phyloP scores from a whole-genome alignment of 2,113 vertebrate genomes.

The Charadrius vociferus region DNA sequence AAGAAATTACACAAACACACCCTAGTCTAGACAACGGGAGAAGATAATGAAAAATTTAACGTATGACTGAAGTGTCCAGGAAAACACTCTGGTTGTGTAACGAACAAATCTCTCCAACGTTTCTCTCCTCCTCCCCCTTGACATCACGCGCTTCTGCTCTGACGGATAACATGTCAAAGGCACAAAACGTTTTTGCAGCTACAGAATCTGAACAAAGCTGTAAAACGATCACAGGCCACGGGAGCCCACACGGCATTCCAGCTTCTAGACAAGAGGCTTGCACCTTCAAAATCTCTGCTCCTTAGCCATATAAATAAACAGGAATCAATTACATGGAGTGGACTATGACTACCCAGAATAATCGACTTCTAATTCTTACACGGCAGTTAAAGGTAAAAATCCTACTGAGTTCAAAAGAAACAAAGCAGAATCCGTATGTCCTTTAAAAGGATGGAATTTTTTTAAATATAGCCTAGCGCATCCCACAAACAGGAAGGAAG shows the following conservation, averaged over 20 bases:
- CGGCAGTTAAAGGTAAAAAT: neutral
- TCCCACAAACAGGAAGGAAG: conserved; percentile 10
- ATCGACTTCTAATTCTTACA: neutral
- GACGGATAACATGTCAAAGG: neutral
- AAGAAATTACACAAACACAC: neutral
- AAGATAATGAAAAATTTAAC: neutral
- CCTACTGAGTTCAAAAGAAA: neutral
- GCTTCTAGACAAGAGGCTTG: neutral
- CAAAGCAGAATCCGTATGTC: neutral
- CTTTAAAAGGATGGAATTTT: neutral
- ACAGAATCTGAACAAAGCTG: neutral
- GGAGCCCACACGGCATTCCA: neutral
- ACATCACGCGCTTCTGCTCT: neutral
- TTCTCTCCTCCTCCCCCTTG: neutral
- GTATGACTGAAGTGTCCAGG: neutral
- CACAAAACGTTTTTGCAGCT: conserved; percentile 12
- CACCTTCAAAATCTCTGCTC: neutral
- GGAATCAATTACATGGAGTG: neutral
- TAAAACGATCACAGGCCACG: neutral
- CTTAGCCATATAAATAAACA: neutral
- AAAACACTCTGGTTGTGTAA: neutral
- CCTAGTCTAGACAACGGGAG: neutral
- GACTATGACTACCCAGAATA: neutral
- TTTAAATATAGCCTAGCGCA: neutral
- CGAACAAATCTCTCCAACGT: neutral